These are phyloP conservation scores for Holcopasites calliopsidis DNA, from an alignment of 1,140 invertebrate genomes.

Conservation along the genomic window DNA sequence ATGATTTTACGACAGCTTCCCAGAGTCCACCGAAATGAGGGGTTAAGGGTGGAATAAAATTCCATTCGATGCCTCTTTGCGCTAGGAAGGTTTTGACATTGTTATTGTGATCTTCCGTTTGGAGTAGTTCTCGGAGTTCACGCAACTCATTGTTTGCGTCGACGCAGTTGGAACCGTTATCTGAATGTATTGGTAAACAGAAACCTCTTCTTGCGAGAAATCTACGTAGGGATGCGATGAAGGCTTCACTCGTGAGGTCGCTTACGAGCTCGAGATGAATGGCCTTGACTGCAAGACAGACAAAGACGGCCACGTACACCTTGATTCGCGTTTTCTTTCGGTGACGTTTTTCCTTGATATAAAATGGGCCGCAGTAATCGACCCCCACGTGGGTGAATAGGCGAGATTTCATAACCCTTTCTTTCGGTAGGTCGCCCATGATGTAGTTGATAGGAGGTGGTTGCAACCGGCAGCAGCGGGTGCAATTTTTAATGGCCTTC, in stretches of 20 bases:
- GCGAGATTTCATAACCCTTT: background rate
- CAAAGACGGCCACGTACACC: background rate
- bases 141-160: background rate
- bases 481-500: background rate
- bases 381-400: background rate
- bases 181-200: background rate
- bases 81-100: background rate
- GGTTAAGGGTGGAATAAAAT: background rate
- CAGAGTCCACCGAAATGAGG: constrained; percentile 7
- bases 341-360: background rate
- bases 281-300: background rate
- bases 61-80: background rate
- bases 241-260: background rate
- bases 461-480: background rate
- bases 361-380: background rate
- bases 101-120: background rate
- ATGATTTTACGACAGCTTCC: background rate
- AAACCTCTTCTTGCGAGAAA: background rate
- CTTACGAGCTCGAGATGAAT: background rate
- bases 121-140: background rate
- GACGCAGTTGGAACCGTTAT: constrained; percentile 7
- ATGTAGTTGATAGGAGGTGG: background rate
- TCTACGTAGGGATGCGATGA: background rate
- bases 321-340: background rate
- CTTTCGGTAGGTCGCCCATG: background rate